Conservation (phyloP, 2,888 invertebrate species). For the Hyppa rectilinea region DNA sequence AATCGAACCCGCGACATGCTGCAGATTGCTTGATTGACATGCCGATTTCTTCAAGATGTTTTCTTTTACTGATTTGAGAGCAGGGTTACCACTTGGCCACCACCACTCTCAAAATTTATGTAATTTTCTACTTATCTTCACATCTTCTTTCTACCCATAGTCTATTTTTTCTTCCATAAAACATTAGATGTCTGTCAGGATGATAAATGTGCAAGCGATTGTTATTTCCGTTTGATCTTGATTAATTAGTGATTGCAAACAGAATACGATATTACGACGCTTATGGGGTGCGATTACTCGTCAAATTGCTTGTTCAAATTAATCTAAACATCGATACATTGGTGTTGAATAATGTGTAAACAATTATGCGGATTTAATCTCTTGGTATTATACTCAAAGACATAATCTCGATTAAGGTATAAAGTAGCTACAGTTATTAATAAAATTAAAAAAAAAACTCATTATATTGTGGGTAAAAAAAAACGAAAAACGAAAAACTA, state of each 20-base stretch:
- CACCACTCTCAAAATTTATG: too few species aligned
- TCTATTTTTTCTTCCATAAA: slow-evolving; percentile 61
- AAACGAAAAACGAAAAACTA: too few species aligned
- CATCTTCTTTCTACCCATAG: background rate
- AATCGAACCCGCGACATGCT: too few species aligned
- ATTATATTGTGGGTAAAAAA: too few species aligned
- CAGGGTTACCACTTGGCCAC: too few species aligned
- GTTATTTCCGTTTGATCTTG: slow-evolving; percentile 86
- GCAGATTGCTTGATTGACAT: too few species aligned
- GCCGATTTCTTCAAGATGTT: too few species aligned
- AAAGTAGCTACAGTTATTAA: background rate
- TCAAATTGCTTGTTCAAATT: slow-evolving; percentile 61
- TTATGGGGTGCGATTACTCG: slow-evolving; percentile 77
- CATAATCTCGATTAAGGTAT: background rate
- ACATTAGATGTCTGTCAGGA: slow-evolving; percentile 55
- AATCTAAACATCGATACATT: slow-evolving; percentile 64
- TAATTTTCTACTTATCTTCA: background rate
- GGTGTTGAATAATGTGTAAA: slow-evolving; percentile 43
- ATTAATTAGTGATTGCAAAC: slow-evolving; percentile 87
- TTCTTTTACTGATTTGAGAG: too few species aligned
- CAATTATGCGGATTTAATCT: slow-evolving; percentile 19
- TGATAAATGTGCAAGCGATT: slow-evolving; percentile 77
- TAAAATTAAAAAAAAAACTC: too few species aligned
- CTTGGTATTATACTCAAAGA: background rate
- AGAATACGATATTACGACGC: slow-evolving; percentile 83